phyloP scores from a whole-genome alignment of 2,797 vertebrate genomes.

The Diceros bicornis region DNA sequence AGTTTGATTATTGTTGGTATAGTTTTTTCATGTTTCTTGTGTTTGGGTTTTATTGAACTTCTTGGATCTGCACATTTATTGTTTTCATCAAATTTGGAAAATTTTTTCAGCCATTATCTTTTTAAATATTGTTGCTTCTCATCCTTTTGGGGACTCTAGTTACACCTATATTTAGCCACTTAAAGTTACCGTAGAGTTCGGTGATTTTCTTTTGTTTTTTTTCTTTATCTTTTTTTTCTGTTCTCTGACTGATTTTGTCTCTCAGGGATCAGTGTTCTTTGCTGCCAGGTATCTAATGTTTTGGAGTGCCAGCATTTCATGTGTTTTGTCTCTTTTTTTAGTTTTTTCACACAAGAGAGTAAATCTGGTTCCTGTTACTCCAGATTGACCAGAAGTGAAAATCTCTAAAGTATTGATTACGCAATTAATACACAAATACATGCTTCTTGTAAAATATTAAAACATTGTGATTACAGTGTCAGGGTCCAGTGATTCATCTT shows the following conservation, averaged over 20 bases:
- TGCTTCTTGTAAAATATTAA: not conserved
- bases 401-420: not conserved
- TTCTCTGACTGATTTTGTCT: not conserved
- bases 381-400: not conserved
- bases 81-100: constrained; percentile 11
- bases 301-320: not conserved
- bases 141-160: not conserved
- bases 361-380: not conserved
- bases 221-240: not conserved
- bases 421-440: not conserved
- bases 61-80: not conserved
- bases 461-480: not conserved
- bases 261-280: not conserved
- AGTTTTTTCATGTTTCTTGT: not conserved
- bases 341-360: not conserved
- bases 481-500: not conserved
- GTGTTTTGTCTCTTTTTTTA: not conserved
- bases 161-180: not conserved
- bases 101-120: not conserved
- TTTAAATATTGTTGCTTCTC: not conserved
- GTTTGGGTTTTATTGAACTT: not conserved
- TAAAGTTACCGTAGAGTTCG: not conserved
- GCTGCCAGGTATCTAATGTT: not conserved
- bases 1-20: not conserved
- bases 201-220: not conserved